Evolutionary conservation across 2,888 invertebrate genomes (phyloP).

Genomic region (Drosophila birchii): DNA sequence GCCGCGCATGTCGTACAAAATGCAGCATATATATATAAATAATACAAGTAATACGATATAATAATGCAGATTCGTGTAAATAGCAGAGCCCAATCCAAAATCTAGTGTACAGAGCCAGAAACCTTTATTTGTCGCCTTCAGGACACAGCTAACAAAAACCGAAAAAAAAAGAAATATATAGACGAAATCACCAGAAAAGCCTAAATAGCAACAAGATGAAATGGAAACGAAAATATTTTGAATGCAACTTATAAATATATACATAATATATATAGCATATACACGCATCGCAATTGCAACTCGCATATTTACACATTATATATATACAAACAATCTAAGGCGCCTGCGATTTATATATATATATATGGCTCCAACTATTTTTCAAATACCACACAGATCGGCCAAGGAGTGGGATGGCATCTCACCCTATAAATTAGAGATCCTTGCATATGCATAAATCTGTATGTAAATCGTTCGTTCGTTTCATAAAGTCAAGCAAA

Average conservation of each 20-base stretch:
- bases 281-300: constrained; percentile 55
- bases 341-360: constrained; percentile 8
- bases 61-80: constrained; percentile 55
- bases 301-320: constrained; percentile 65
- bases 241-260: constrained; percentile 60
- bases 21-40: constrained; percentile 13
- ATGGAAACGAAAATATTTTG: constrained; percentile 64
- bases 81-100: constrained; percentile 59
- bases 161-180: constrained; percentile 37
- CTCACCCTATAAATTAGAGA: constrained; percentile 23
- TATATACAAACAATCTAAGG: constrained; percentile 40
- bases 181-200: constrained; percentile 77
- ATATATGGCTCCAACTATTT: constrained; percentile 41
- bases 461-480: constrained; percentile 44
- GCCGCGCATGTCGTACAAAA: constrained; percentile 69
- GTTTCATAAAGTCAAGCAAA: constrained; percentile 33
- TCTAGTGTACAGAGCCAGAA: constrained; percentile 56
- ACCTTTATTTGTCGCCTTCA: constrained; percentile 78
- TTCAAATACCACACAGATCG: constrained; percentile 32
- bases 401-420: not conserved
- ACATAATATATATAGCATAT: constrained; percentile 36
- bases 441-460: constrained; percentile 31
- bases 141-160: constrained; percentile 40
- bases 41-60: constrained; percentile 23
- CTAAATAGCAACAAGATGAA: constrained; percentile 61